Base-by-base conservation (phyloP, 2,113 vertebrate genomes). In the Sapayoa aenigma region DNA sequence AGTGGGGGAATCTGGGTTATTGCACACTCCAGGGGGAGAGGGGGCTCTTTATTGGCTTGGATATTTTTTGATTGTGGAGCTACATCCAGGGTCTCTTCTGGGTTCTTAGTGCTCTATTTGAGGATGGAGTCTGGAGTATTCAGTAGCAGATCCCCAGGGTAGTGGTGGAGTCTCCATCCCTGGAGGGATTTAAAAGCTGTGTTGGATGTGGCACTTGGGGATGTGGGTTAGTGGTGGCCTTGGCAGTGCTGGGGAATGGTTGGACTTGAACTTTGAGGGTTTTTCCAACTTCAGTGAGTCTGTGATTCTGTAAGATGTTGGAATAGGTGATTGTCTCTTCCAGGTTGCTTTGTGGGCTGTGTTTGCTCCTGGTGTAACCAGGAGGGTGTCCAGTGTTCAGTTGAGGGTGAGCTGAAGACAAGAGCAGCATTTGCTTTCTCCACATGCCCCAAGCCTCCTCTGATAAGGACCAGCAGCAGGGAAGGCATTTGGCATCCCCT, bases 21-120 rank as follows among this genome's bases (percentile, higher is more conserved):
- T 44, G 35, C 31, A 2, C 1, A 9, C 13, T 46, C 39, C 33
- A 1, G 7, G 20, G 3, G 4, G 2, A 12, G 21, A 5, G 2
- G 1, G 6, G 30, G 9, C 28, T 5, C 20, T 11, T 3, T 1
- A 6, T 17, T 19, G 71, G 30, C 41, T 15, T 4, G 35, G 65
- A 16, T 22, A 1, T 5, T 9, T 10, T 30, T 9, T 25, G 44
- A 2, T 41, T n/a, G 0, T 28, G 23, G 44, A 60, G 72, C 42
- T 47, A 1, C 9, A 9, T 11, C 62, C 18, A 9, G 78, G 47
- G 5, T 55, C 37, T 28, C 18, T 58, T 14, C 31, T 41, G 49
- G 5, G 15, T 5, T 37, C 41, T 78, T 3, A 56, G 58, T 19
- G 3, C 0, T 6, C 19, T 27, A 27, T 7, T 7, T 27, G 59